These are phyloP conservation scores for Poecilobothrus nobilitatus DNA, from an alignment of 2,888 invertebrate genomes.

Conservation along the genomic window DNA sequence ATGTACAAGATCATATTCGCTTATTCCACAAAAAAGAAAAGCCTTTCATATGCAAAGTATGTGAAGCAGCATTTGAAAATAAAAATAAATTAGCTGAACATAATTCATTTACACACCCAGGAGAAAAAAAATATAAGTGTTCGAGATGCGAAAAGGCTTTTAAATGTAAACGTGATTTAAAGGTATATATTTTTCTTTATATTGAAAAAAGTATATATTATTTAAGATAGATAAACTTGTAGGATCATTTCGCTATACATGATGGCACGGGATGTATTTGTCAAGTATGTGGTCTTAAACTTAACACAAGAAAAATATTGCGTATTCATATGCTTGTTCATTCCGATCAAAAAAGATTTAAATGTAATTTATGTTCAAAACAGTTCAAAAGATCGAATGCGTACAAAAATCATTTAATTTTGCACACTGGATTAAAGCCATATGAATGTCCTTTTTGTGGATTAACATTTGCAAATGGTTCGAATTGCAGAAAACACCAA, in stretches of 20 bases:
- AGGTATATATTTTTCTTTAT: neutral
- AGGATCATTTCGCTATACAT: constrained; percentile 45
- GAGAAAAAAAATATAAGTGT: neutral
- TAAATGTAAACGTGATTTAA: constrained; percentile 25
- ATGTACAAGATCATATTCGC: neutral
- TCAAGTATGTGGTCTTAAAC: constrained; percentile 19
- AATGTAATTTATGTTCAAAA: constrained; percentile 39
- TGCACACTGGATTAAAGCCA: constrained; percentile 40
- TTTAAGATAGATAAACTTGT: constrained; percentile 5
- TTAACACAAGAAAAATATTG: constrained; percentile 45
- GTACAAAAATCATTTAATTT: constrained; percentile 40
- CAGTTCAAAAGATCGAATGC: constrained; percentile 42
- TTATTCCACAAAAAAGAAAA: neutral
- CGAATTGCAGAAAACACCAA: constrained; percentile 43
- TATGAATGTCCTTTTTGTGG: constrained; percentile 42
- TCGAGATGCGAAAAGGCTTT: constrained; percentile 21
- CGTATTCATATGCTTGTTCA: constrained; percentile 44
- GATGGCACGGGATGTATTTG: constrained; percentile 37
- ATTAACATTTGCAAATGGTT: constrained; percentile 41
- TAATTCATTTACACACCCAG: constrained; percentile 21
- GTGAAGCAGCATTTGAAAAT: neutral
- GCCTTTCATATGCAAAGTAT: neutral
- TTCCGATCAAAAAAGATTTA: constrained; percentile 37
- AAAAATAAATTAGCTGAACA: neutral
- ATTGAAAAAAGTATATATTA: neutral